Evolutionary conservation across 2,113 vertebrate genomes (phyloP), one percentile per base, ranked within the genome.

Genomic region (Ochotona princeps): DNA sequence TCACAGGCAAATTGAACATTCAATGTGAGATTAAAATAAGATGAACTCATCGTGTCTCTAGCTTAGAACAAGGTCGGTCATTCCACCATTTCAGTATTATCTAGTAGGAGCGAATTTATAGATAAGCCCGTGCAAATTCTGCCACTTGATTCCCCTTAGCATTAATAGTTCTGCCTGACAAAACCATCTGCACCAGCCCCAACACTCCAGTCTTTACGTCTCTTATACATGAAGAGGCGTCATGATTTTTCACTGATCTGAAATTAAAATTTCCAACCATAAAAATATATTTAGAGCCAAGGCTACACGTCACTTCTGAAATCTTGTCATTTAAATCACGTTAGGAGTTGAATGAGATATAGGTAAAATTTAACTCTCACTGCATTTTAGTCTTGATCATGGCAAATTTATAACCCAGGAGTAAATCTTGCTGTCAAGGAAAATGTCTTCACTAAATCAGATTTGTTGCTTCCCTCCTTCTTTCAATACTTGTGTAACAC

Each of bases 401-500:
- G 91, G 97, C 97, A 98, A 98, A 98, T 98, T 98, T 98, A 98
- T 98, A 98, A 92, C 97, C 96, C 90, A 91, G 94, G 95, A 98
- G 97, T 98, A 98, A 98, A 98, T 98, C 97, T 97, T 89, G 87
- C 95, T 97, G 98, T 97, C 97, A 97, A 97, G 97, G 97, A 97
- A 97, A 96, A 98, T 96, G 96, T 97, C 97, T 98, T 97, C 96
- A 98, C 98, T 98, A 98, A 98, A 98, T 98, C 98, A 97, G 98
- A 98, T 98, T 98, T 98, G 98, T 97, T 97, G 96, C 97, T 98
- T 98, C 96, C 95, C 97, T 97, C 97, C 95, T 97, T 97, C 94
- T 95, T 97, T 96, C 96, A 97, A 97, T 96, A 97, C 95, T 97
- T 98, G 89, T 96, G 97, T 97, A 97, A 97, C 97, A 98, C 12